Conservation (phyloP, 1,140 invertebrate species). For the Megathymus violae region DNA sequence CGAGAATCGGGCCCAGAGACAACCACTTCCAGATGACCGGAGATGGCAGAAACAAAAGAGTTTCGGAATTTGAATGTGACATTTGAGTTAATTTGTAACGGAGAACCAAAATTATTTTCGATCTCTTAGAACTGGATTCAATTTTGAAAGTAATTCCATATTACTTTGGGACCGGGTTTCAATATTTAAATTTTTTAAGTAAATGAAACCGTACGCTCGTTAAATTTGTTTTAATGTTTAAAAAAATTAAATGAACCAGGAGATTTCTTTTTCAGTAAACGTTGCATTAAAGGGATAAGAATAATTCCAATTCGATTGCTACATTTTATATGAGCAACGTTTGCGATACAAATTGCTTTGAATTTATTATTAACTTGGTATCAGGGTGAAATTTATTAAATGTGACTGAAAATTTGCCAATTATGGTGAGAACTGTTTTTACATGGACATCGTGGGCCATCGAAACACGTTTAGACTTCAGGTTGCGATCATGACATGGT, state of each 20-base stretch:
- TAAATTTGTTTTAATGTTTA: too few relatives aligned
- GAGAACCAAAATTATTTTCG: conserved; percentile 8
- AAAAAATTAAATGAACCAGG: too few relatives aligned
- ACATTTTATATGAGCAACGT: too few relatives aligned
- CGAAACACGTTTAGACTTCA: conserved; percentile 33
- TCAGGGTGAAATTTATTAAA: too few relatives aligned
- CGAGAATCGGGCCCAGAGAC: conserved; percentile 64
- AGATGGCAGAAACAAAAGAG: conserved; percentile 80
- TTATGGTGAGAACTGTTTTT: too few relatives aligned
- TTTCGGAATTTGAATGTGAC: conserved; percentile 86
- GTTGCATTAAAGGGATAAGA: too few relatives aligned
- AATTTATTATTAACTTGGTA: too few relatives aligned
- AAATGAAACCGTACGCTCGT: too few relatives aligned
- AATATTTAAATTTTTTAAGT: not conserved
- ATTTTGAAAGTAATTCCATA: conserved; percentile 3
- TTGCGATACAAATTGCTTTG: too few relatives aligned
- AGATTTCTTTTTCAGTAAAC: too few relatives aligned
- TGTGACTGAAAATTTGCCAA: not conserved
- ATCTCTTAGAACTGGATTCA: conserved; percentile 18
- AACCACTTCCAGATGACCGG: conserved; percentile 71
- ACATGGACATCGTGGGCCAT: conserved; percentile 8
- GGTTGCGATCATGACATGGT: conserved; percentile 57
- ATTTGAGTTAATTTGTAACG: conserved; percentile 68
- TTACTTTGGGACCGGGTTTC: too few relatives aligned
- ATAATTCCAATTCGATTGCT: too few relatives aligned